Conservation (phyloP, 2,888 invertebrate species). For the Cynaeus angustus region DNA sequence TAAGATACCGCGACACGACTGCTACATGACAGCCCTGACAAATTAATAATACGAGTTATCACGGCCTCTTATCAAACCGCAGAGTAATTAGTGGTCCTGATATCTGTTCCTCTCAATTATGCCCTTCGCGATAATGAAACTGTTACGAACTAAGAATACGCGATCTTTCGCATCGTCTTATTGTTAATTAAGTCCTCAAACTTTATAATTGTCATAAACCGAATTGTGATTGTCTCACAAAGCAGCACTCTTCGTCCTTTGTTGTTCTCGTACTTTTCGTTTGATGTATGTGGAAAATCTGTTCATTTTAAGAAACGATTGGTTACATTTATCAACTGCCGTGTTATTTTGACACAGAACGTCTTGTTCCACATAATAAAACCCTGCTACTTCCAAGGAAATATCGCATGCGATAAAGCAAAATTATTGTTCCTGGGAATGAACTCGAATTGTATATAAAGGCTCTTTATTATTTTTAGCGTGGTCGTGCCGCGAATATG, state of each 20-base stretch:
- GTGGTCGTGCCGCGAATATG: slow-evolving; percentile 25
- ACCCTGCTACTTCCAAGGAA: slow-evolving; percentile 24
- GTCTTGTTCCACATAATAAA: slow-evolving; percentile 44
- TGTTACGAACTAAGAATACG: slow-evolving; percentile 42
- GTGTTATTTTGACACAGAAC: slow-evolving; percentile 45
- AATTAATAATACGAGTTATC: slow-evolving; percentile 63
- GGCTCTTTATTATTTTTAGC: slow-evolving; percentile 29
- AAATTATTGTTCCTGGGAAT: slow-evolving; percentile 37
- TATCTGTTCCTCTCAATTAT: slow-evolving; percentile 58
- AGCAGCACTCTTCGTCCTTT: too few relatives aligned
- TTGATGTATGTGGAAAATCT: slow-evolving; percentile 40
- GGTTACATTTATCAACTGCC: slow-evolving; percentile 46
- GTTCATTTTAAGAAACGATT: slow-evolving; percentile 42
- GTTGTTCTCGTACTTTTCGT: slow-evolving; percentile 3
- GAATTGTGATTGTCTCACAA: slow-evolving; percentile 15
- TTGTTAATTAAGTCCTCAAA: slow-evolving; percentile 43
- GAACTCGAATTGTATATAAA: slow-evolving; percentile 37
- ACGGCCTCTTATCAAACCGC: slow-evolving; percentile 58
- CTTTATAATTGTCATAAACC: slow-evolving; percentile 41
- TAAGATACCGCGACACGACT: slow-evolving; percentile 60
- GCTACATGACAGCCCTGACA: slow-evolving; percentile 62
- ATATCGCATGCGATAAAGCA: slow-evolving; percentile 41
- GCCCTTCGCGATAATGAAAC: slow-evolving; percentile 53
- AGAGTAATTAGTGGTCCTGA: slow-evolving; percentile 58
- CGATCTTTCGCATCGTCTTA: slow-evolving; percentile 37